Evolutionary conservation across 2,888 invertebrate genomes (phyloP).

Genomic region (Ctenicera cuprea): DNA sequence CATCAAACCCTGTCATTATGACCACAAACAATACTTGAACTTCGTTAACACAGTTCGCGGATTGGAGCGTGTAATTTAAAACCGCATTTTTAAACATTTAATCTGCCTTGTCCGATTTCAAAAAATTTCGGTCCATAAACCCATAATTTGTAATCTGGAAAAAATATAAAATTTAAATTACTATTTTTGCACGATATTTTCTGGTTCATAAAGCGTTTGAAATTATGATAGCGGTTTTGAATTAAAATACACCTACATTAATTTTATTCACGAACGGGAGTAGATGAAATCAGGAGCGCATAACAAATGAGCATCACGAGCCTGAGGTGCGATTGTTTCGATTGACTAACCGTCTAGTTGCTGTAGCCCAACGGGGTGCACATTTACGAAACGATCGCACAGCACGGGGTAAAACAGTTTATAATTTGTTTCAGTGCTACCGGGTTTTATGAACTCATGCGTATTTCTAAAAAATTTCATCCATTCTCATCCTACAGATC

Average conservation of each 20-base stretch:
- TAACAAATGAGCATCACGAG: constrained; percentile 65
- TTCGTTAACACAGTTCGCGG: constrained; percentile 57
- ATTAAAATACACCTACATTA: constrained; percentile 58
- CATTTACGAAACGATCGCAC: constrained; percentile 56
- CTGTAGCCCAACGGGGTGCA: constrained; percentile 59
- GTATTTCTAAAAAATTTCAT: not conserved
- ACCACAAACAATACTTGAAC: constrained; percentile 52
- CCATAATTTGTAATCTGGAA: constrained; percentile 26
- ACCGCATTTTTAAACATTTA: constrained; percentile 53
- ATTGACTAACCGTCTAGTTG: constrained; percentile 62
- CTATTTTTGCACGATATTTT: constrained; percentile 6
- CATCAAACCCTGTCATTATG: constrained; percentile 57
- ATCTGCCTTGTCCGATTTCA: constrained; percentile 38
- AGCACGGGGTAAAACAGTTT: constrained; percentile 6
- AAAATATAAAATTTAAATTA: constrained; percentile 20
- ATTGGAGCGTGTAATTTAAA: constrained; percentile 49
- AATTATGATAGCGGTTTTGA: constrained; percentile 20
- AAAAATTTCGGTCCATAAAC: constrained; percentile 19
- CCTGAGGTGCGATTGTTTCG: constrained; percentile 66
- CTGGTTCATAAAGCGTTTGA: constrained; percentile 20
- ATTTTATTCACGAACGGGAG: constrained; percentile 65
- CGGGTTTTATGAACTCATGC: not conserved
- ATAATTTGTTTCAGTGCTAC: constrained; percentile 17
- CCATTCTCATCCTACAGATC: too few relatives aligned
- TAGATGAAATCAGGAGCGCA: constrained; percentile 66